These are phyloP conservation scores for Henricia sp. DNA, from an alignment of 53 echinoderm and acorn worm genomes.

Conservation along the genomic window DNA sequence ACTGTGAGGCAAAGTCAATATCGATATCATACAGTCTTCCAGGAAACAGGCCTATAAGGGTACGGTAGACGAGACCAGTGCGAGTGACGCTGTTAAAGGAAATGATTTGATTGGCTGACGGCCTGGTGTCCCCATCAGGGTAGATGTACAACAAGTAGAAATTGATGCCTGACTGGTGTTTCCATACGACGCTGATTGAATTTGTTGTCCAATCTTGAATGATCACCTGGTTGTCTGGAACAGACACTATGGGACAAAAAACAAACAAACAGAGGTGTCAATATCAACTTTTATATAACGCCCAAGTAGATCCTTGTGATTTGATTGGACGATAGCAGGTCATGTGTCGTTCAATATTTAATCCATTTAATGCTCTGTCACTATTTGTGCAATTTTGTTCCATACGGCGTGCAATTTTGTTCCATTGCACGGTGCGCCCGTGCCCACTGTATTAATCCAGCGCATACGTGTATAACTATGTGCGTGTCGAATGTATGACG, in stretches of 20 bases:
- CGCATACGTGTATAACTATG: too few species aligned
- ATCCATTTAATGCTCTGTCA: too few species aligned
- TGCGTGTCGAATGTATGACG: too few species aligned
- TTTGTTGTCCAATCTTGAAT: constrained; percentile 17
- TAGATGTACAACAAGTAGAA: constrained; percentile 13
- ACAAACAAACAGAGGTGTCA: not conserved
- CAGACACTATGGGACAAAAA: constrained; percentile 9
- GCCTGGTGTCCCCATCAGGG: not conserved
- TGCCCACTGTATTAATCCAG: too few species aligned
- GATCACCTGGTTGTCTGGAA: not conserved
- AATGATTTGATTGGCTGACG: not conserved
- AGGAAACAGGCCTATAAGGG: not conserved
- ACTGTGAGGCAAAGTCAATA: not conserved
- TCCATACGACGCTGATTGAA: constrained; percentile 29
- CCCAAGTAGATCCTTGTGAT: too few species aligned
- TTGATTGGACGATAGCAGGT: too few species aligned
- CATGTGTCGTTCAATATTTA: too few species aligned
- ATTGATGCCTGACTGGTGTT: not conserved
- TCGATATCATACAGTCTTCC: constrained; percentile 44
- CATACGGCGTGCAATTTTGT: too few species aligned
- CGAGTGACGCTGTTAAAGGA: not conserved
- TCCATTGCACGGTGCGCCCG: too few species aligned
- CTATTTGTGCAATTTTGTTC: too few species aligned
- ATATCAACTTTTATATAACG: too few species aligned
- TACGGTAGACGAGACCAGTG: not conserved